Evolutionary conservation across 2,888 invertebrate species (phyloP).

Genomic region (Cheilosia scutellata): DNA sequence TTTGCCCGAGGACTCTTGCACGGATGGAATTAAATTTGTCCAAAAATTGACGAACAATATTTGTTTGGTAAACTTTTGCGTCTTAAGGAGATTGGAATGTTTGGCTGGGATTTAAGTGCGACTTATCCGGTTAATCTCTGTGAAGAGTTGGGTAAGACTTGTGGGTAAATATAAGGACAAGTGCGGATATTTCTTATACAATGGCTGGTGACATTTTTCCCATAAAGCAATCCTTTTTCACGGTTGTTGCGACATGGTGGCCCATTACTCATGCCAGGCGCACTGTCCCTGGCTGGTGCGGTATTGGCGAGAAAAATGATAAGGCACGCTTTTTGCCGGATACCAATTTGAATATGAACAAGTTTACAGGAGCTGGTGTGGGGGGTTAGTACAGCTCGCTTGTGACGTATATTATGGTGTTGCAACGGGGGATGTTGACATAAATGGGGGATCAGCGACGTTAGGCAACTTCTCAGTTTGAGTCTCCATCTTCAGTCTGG

Average conservation of each 20-base stretch:
- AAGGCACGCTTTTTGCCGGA: slow-evolving; percentile 26
- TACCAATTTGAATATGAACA: slow-evolving; percentile 11
- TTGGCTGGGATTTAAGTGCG: slow-evolving; percentile 22
- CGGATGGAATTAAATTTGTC: slow-evolving; percentile 34
- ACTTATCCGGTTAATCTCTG: slow-evolving; percentile 56
- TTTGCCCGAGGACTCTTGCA: slow-evolving; percentile 25
- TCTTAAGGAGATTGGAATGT: slow-evolving; percentile 44
- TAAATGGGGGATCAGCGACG: too few relatives aligned
- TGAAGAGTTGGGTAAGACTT: slow-evolving; percentile 34
- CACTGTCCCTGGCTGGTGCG: background rate
- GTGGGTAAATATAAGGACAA: slow-evolving; percentile 2
- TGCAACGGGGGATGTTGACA: too few relatives aligned
- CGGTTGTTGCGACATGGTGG: background rate
- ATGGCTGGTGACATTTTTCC: slow-evolving; percentile 13
- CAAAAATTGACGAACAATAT: slow-evolving; percentile 38
- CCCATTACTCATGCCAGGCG: slow-evolving; percentile 26
- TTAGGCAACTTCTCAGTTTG: too few relatives aligned
- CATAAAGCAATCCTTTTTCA: slow-evolving; percentile 3
- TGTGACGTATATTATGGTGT: background rate
- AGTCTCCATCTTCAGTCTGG: too few relatives aligned
- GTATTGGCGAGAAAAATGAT: slow-evolving; percentile 6
- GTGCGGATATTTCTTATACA: background rate
- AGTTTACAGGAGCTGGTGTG: background rate
- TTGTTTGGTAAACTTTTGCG: slow-evolving; percentile 62
- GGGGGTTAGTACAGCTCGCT: background rate